Percentiles rank a stretch among this genome's conserved stretches.
These are phyloP conservation scores for Boulengeromyrus knoepffleri DNA, from an alignment of 2,113 vertebrate genomes.

Conservation along the genomic window DNA sequence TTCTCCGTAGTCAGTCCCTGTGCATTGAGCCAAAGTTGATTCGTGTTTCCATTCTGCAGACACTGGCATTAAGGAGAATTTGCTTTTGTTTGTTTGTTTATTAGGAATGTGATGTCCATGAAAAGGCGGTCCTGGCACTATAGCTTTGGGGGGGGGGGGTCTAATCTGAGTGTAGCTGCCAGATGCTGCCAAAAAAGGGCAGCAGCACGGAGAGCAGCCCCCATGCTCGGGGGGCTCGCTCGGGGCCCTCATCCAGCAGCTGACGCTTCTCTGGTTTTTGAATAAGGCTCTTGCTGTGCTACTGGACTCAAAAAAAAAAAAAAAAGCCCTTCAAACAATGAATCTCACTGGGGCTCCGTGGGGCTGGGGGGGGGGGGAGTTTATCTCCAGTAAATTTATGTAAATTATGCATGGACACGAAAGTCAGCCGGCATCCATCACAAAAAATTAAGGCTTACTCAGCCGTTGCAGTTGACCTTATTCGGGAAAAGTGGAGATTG, in stretches of 20 bases:
- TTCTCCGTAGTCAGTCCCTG: neutral
- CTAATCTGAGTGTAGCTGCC: neutral
- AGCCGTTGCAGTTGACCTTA: neutral
- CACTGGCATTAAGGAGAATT: neutral
- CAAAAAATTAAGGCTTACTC: constrained; percentile 6
- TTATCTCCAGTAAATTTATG: neutral
- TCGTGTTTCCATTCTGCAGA: neutral
- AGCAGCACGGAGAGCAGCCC: neutral
- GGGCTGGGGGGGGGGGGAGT: neutral
- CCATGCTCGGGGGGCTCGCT: neutral
- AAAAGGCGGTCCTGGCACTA: neutral
- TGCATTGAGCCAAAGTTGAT: neutral
- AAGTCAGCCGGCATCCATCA: neutral
- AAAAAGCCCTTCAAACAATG: neutral
- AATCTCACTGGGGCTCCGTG: neutral
- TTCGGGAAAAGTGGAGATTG: neutral
- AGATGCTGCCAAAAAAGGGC: neutral
- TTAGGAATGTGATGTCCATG: neutral
- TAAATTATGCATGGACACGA: neutral
- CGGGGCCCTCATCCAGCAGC: neutral
- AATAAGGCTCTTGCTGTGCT: neutral
- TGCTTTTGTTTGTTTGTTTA: neutral
- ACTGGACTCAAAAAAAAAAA: neutral
- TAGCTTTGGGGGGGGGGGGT: neutral
- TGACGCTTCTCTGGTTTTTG: neutral